Percentiles rank a stretch among this genome's conserved stretches.
Conservation (phyloP, 35 echinoderm and acorn worm genomes). For the Ophioderma brevispina region DNA sequence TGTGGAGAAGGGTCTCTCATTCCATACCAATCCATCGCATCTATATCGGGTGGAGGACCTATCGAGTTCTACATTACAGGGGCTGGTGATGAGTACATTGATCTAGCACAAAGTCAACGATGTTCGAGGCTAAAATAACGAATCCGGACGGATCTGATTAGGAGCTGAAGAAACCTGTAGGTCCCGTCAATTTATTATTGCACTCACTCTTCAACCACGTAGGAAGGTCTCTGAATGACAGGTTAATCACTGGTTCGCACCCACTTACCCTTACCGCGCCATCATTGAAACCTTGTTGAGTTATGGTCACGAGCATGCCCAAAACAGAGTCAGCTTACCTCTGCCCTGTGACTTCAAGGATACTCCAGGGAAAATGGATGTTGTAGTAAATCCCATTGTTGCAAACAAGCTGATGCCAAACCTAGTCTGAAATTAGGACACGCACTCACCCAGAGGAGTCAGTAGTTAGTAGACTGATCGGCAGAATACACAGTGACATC, state of each 20-base stretch:
- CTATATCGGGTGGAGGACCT: slow-evolving; percentile 11
- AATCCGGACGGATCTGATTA: slow-evolving; percentile 23
- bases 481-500: slow-evolving; percentile 62
- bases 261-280: slow-evolving; percentile 40
- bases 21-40: slow-evolving; percentile 27
- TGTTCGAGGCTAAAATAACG: slow-evolving; percentile 30
- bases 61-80: slow-evolving; percentile 38
- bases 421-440: slow-evolving; percentile 33
- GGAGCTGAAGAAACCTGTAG: background rate
- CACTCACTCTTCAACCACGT: slow-evolving; percentile 47
- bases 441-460: background rate
- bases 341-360: slow-evolving; percentile 50
- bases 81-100: slow-evolving; percentile 37
- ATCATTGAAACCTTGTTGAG: slow-evolving; percentile 50
- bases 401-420: background rate
- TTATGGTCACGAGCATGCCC: slow-evolving; percentile 35
- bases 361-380: slow-evolving; percentile 25
- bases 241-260: slow-evolving; percentile 35
- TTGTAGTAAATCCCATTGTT: background rate
- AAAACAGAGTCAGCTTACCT: slow-evolving; percentile 30
- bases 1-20: slow-evolving; percentile 20
- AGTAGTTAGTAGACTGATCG: slow-evolving; percentile 16
- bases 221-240: slow-evolving; percentile 26
- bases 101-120: slow-evolving; percentile 32
- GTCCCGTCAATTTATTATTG: slow-evolving; percentile 39